Evolutionary conservation across 2,888 invertebrate genomes (phyloP).

Genomic region (Nesidiocoris tenuis): DNA sequence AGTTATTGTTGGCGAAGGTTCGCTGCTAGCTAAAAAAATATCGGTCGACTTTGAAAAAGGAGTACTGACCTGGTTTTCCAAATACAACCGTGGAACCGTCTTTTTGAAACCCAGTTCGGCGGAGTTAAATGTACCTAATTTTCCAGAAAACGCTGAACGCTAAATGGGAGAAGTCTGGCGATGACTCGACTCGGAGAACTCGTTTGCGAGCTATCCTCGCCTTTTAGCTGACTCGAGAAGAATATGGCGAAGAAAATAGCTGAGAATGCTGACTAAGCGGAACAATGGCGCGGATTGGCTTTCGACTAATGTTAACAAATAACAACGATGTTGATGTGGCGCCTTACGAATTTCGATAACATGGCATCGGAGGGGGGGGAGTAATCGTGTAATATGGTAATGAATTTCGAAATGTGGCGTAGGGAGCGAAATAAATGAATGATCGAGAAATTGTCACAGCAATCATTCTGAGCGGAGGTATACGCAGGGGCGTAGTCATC

Average conservation of each 20-base stretch:
- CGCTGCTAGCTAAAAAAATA: too few relatives aligned
- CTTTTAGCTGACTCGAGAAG: not conserved
- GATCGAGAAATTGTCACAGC: too few relatives aligned
- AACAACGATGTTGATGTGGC: not conserved
- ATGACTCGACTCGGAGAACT: not conserved
- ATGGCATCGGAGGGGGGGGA: not conserved
- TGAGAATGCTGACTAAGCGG: not conserved
- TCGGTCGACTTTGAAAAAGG: not conserved
- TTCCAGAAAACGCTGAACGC: not conserved
- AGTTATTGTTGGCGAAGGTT: too few relatives aligned
- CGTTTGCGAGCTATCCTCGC: not conserved
- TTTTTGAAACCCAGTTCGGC: not conserved
- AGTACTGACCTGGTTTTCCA: not conserved
- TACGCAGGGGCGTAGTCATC: too few relatives aligned
- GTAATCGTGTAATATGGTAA: too few relatives aligned
- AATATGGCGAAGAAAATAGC: not conserved
- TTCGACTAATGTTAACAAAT: not conserved
- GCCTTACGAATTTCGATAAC: not conserved
- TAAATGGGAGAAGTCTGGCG: not conserved
- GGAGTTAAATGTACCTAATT: not conserved
- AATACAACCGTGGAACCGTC: not conserved
- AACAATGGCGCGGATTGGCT: not conserved
- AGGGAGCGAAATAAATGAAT: too few relatives aligned
- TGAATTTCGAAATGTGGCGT: too few relatives aligned
- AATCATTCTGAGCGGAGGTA: too few relatives aligned